Evolutionary conservation across 2,797 vertebrate genomes (phyloP), one percentile per base, ranked within the genome.

Genomic region (Pseudomugil gertrudae): DNA sequence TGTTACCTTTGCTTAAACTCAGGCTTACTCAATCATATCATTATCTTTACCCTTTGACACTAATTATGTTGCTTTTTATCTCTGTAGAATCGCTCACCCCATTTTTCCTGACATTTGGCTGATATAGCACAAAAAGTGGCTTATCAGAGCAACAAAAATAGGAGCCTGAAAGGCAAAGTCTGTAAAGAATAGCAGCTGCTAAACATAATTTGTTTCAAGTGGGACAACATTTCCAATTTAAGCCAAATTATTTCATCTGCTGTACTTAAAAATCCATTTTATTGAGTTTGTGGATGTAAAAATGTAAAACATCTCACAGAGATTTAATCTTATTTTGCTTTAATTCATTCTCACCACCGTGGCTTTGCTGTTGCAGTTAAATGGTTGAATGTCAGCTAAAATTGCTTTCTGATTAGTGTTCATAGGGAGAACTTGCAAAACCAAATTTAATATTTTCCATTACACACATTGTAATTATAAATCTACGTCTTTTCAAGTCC

Each of bases 401-500:
- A 86, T 84, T 78, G 72, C 47, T 81, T 83, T 80, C 47, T 79
- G 76, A 88, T 90, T 84, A 69, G 74, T 66, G 76, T 73, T 65
- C 47, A 0, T 43, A 63, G 50, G 67, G 43, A 75, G 69, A 70
- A 70, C 64, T 78, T 57, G 67, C 76, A 83, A 81, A 86, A 76
- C 75, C 80, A 84, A 79, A 85, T 87, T 81, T 76, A 82, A 83
- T 88, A 26, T 23, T 61, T 91, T 87, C 70, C 73, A 84, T 90
- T 85, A 81, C 72, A 80, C 69, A 64, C 74, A 65, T 74, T 81
- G 79, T 89, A 89, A 90, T 91, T 89, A 86, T 76, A 71, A 86
- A 89, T 85, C 72, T 72, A 83, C 78, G 86, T 86, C 76, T 76
- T 56, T 73, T 60, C 73, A 81, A 88, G 84, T 85, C 81, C 78